phyloP scores from a whole-genome alignment of 2,113 vertebrate genomes.

The Promerops cafer region DNA sequence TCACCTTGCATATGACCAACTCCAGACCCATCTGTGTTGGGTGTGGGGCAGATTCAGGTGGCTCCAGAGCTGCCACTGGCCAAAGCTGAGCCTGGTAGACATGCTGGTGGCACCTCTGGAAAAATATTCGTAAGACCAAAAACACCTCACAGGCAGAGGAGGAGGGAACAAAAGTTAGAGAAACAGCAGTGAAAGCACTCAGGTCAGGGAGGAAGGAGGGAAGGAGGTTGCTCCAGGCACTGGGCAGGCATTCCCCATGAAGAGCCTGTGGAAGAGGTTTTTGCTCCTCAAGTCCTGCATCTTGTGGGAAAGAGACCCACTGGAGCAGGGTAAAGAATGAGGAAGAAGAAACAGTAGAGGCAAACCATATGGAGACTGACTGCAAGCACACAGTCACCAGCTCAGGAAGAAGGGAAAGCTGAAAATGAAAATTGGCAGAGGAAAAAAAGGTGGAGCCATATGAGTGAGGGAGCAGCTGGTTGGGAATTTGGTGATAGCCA shows the following conservation, averaged over 20 bases:
- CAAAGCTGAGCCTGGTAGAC: neutral
- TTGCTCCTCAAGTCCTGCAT: neutral
- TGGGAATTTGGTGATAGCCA: rapidly evolving
- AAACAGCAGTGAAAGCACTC: neutral
- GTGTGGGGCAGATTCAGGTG: neutral
- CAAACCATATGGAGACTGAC: neutral
- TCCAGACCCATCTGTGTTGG: neutral
- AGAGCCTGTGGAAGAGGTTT: rapidly evolving
- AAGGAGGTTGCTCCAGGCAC: neutral
- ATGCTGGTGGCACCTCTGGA: neutral
- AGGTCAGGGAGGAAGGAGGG: neutral
- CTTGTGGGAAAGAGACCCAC: neutral
- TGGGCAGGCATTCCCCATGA: neutral
- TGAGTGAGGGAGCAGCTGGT: neutral
- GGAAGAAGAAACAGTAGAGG: neutral
- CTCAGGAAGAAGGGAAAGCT: rapidly evolving
- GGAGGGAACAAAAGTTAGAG: neutral
- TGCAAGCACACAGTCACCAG: neutral
- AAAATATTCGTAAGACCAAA: neutral
- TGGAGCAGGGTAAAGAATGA: neutral
- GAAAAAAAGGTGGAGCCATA: neutral
- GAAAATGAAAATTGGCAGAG: neutral
- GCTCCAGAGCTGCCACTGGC: neutral
- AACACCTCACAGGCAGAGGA: neutral
- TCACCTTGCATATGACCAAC: neutral